Conservation (phyloP, 2,113 vertebrate species). For the Drymodes brunneopygia region DNA sequence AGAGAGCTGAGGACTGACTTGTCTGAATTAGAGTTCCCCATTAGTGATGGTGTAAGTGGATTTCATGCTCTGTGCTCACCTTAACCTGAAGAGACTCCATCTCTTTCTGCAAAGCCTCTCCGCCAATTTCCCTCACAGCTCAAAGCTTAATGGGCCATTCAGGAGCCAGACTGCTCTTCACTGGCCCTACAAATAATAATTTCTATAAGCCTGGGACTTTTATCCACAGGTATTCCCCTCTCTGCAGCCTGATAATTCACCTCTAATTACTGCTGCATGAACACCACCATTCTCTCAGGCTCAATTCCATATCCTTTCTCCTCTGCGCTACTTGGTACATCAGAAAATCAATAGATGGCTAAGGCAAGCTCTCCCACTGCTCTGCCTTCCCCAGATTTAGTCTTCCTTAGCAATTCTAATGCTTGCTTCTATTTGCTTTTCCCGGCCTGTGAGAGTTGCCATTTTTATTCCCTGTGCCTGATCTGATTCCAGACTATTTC, state of each 20-base stretch:
- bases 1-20: not conserved
- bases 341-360: conserved; percentile 23
- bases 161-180: not conserved
- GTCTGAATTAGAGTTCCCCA: not conserved
- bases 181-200: conserved; percentile 7
- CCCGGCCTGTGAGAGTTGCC: not conserved
- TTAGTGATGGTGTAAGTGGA: not conserved
- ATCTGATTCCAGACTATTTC: not conserved
- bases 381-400: not conserved
- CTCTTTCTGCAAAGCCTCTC: not conserved
- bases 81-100: not conserved
- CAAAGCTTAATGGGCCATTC: conserved; percentile 33
- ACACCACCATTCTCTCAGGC: not conserved
- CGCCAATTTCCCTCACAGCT: not conserved
- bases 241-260: conserved; percentile 16
- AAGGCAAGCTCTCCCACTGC: not conserved
- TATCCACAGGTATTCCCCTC: not conserved
- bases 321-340: not conserved
- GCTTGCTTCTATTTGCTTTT: not conserved
- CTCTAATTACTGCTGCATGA: conserved; percentile 30
- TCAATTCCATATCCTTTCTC: not conserved
- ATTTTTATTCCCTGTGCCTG: not conserved
- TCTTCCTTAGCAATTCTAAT: not conserved
- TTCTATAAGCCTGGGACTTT: conserved; percentile 17
- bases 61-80: not conserved